phyloP scores from a whole-genome alignment of 1,140 invertebrate genomes.

The Drosophila ohnishii region DNA sequence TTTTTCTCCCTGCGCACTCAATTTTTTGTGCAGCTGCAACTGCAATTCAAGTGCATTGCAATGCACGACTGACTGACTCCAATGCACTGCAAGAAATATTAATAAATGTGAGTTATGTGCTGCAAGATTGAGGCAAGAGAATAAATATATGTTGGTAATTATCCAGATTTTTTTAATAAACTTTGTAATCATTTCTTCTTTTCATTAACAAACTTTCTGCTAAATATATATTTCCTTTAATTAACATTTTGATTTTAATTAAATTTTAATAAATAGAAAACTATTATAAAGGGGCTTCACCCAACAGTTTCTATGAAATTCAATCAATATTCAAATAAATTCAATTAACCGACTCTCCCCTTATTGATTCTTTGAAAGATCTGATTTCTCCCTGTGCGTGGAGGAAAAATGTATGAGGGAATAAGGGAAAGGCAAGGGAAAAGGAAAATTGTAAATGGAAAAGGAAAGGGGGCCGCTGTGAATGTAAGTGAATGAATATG shows the following conservation, averaged over 20 bases:
- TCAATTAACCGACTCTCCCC: not conserved
- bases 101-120: not conserved
- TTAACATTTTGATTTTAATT: not conserved
- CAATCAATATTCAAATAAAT: not conserved
- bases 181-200: too few relatives aligned
- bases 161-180: too few relatives aligned
- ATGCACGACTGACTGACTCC: constrained; percentile 51
- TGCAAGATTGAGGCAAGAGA: not conserved
- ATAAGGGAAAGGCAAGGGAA: not conserved
- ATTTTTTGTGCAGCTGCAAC: constrained; percentile 54
- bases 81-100: constrained; percentile 9
- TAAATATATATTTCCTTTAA: too few relatives aligned
- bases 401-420: constrained; percentile 6
- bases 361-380: constrained; percentile 1
- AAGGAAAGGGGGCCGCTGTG: constrained; percentile 10
- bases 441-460: constrained; percentile 8
- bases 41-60: constrained; percentile 60
- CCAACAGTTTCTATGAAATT: not conserved
- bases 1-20: constrained; percentile 38
- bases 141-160: too few relatives aligned
- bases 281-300: not conserved
- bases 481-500: constrained; percentile 39
- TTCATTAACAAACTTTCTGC: too few relatives aligned
- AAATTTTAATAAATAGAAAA: not conserved
- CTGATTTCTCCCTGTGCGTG: constrained; percentile 9